Percentiles rank a stretch among this genome's conserved stretches.
phyloP scores from a whole-genome alignment of 2,797 vertebrate genomes.

The Coregonus ussuriensis region DNA sequence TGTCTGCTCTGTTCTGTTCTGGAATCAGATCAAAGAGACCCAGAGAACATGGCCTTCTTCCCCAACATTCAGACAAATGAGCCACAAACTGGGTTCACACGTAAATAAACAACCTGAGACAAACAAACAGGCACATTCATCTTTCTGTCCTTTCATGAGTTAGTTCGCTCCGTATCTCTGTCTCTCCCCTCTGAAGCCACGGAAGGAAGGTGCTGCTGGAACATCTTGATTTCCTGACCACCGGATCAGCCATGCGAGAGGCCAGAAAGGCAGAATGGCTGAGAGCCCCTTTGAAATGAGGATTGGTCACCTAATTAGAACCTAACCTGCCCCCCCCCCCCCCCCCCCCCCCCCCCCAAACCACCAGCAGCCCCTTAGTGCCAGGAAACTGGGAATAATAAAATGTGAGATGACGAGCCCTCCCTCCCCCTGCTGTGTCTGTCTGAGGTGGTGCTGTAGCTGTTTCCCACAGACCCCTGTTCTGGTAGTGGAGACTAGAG shows the following conservation, averaged over 20 bases:
- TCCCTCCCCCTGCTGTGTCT: constrained; percentile 53
- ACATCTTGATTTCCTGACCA: neutral
- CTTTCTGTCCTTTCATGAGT: neutral
- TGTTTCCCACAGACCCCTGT: neutral
- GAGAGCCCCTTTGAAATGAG: neutral
- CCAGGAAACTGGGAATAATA: constrained; percentile 30
- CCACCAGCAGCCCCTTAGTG: constrained; percentile 10
- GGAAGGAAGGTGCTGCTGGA: neutral
- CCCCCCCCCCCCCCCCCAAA: neutral
- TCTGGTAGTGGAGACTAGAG: neutral
- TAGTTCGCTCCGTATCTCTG: neutral
- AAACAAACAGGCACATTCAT: constrained; percentile 49
- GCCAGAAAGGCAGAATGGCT: neutral
- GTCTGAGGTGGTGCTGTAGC: constrained; percentile 67
- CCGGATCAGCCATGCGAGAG: neutral
- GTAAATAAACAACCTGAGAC: constrained; percentile 54
- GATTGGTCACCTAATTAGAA: constrained; percentile 4
- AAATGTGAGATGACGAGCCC: constrained; percentile 27
- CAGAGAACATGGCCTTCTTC: neutral
- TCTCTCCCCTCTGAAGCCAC: neutral
- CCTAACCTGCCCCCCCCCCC: neutral
- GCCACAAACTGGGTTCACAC: constrained; percentile 35
- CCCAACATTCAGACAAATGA: constrained; percentile 29
- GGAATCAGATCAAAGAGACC: neutral
- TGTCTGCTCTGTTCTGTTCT: neutral